These are phyloP conservation scores for Chloroclystis v-ata DNA, from an alignment of 2,888 invertebrate genomes.

Conservation along the genomic window DNA sequence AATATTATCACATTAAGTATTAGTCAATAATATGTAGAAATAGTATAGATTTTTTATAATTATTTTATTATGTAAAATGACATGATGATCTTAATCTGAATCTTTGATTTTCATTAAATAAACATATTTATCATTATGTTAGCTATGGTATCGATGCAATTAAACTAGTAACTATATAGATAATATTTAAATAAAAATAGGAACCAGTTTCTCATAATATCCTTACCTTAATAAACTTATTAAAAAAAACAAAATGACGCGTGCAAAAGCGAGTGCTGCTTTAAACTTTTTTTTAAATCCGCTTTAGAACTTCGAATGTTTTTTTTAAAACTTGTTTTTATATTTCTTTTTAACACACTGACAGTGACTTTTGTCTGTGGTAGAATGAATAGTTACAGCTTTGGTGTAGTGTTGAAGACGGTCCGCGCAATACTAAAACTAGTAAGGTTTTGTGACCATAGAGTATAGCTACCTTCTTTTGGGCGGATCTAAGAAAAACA, in stretches of 20 bases:
- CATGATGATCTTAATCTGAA: no score
- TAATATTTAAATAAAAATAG: no score
- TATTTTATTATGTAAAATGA: no score
- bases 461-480: constrained; percentile 1
- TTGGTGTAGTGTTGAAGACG: constrained; percentile 10
- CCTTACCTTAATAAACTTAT: neutral
- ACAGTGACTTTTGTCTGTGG: constrained; percentile 8
- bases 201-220: no score
- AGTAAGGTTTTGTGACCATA: constrained; percentile 5
- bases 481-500: constrained; percentile 1
- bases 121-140: no score
- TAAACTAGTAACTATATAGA: no score
- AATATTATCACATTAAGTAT: no score
- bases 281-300: constrained; percentile 17
- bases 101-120: no score
- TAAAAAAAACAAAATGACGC: constrained; percentile 6
- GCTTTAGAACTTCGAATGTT: constrained; percentile 14
- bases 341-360: constrained; percentile 27
- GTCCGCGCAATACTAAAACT: constrained; percentile 13
- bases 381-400: constrained; percentile 14
- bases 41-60: no score
- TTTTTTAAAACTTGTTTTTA: constrained; percentile 16
- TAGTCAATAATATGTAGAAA: no score
- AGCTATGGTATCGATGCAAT: no score
- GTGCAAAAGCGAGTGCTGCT: constrained; percentile 18